Conservation (phyloP, 2,113 vertebrate species). For the Rynchops niger region DNA sequence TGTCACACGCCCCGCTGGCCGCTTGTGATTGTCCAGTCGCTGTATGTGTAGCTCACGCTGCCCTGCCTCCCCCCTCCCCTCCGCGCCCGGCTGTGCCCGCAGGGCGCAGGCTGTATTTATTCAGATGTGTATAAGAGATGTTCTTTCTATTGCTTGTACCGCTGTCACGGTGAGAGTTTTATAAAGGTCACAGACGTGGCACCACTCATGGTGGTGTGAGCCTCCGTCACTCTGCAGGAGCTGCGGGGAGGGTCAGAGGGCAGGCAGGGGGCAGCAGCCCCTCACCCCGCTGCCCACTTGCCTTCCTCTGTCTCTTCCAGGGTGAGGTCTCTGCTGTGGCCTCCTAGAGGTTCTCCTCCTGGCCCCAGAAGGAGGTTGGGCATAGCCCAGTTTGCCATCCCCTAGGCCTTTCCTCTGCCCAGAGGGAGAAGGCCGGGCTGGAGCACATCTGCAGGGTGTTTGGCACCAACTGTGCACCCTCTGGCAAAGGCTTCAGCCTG, state of each 20-base stretch:
- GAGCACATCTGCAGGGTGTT: neutral
- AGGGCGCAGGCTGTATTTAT: slow-evolving; percentile 37
- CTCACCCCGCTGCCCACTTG: rapidly evolving
- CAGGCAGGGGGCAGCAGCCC: neutral
- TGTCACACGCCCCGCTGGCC: neutral
- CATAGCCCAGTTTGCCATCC: rapidly evolving
- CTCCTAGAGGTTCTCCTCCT: neutral
- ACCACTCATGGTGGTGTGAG: neutral
- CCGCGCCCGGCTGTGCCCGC: neutral
- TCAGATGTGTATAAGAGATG: slow-evolving; percentile 57
- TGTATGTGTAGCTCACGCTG: slow-evolving; percentile 46
- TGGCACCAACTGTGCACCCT: neutral
- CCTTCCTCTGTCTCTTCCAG: rapidly evolving
- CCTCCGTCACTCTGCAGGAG: neutral
- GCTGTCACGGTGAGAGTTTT: slow-evolving; percentile 45
- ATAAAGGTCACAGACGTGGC: slow-evolving; percentile 37
- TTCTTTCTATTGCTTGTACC: slow-evolving; percentile 57
- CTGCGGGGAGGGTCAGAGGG: rapidly evolving
- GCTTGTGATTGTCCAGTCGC: slow-evolving; percentile 56
- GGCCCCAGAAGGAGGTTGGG: rapidly evolving
- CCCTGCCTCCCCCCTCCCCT: neutral
- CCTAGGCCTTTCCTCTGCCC: neutral
- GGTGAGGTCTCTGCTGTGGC: neutral
- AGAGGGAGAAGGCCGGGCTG: neutral
- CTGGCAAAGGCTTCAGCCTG: neutral